These are phyloP conservation scores for Ctena decussata DNA, from an alignment of 2,888 invertebrate genomes.

Conservation along the genomic window DNA sequence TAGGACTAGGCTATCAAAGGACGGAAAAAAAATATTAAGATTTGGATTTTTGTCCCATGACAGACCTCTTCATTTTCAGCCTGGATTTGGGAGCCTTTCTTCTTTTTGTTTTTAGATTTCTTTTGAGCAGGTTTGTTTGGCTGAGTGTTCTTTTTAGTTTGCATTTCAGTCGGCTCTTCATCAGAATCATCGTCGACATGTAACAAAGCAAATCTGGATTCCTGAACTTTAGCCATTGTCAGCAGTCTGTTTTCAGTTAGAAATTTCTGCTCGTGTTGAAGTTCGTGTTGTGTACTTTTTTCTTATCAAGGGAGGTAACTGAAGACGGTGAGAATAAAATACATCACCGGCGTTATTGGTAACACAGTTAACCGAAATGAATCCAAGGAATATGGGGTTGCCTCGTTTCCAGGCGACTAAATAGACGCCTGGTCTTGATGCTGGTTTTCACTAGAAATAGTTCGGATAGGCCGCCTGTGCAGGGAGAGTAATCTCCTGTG, in stretches of 20 bases:
- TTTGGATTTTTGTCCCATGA: no score
- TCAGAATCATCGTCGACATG: constrained; percentile 91
- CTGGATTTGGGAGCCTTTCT: constrained; percentile 67
- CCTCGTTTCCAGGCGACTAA: no score
- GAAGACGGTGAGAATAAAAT: background rate
- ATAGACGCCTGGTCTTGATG: no score
- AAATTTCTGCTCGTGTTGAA: constrained; percentile 2
- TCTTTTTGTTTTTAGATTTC: constrained; percentile 76
- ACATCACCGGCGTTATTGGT: background rate
- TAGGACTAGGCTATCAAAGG: no score
- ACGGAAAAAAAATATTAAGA: no score
- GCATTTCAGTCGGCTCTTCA: constrained; percentile 53
- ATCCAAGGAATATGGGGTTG: no score
- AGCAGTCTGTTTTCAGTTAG: background rate
- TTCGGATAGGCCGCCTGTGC: no score
- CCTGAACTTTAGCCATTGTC: constrained; percentile 66
- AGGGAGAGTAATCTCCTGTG: no score
- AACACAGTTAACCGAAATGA: no score
- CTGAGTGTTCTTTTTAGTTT: constrained; percentile 51
- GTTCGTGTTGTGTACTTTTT: no score
- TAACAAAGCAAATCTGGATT: constrained; percentile 92
- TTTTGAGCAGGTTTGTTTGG: constrained; percentile 69
- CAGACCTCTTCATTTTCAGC: constrained; percentile 70
- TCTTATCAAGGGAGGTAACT: background rate
- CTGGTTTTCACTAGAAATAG: no score